Evolutionary conservation across 1,140 invertebrate genomes (phyloP), one percentile per base, ranked within the genome.

Genomic region (Pachypsylla venusta): DNA sequence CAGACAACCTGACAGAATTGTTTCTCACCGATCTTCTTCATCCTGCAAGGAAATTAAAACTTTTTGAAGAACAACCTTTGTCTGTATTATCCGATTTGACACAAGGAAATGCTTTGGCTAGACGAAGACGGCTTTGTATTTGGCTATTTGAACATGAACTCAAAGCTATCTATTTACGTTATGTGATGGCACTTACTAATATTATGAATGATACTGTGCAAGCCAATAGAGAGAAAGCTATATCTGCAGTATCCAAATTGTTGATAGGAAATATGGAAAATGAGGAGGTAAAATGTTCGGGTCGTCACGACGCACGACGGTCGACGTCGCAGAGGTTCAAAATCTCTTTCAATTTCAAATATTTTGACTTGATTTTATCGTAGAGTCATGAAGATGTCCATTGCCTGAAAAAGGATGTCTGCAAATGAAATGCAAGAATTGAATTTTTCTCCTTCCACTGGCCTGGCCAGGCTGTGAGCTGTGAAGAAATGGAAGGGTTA

Each of bases 121-220:
- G 73, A 39, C 73, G 79, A 28, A 72, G 70, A 60, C 64, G 69
- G 24, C 66, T 84, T 1, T 61, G 80, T 1, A 30, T 58, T 54
- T 85, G 82, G 82, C 81, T 83, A 64, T 95, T 85, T 76, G 93
- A 96, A 72, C 82, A 87, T 67, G 79, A 86, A 64, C 70, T 97
- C 4, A 90, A 89, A 69, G 74, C 81, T 62, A 71, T 77, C 22
- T 96, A 93, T 74, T 72, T 74, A n/a, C 73, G 76, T 67, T 90
- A 87, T 70, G 66, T 90, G 2, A 70, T 75, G 58, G 74, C 79
- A 26, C 62, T 92, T 28, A 77, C 81, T 60, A 72, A 65, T 12
- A 76, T 84, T 48, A 76, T 80, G 1, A 76, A 80, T 59, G 85
- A 89, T 66, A 78, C 77, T 12, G 73, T 87, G 10, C 87, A 93